Evolutionary conservation across 2,797 vertebrate species (phyloP).

Genomic region (Cossypha polioptera): DNA sequence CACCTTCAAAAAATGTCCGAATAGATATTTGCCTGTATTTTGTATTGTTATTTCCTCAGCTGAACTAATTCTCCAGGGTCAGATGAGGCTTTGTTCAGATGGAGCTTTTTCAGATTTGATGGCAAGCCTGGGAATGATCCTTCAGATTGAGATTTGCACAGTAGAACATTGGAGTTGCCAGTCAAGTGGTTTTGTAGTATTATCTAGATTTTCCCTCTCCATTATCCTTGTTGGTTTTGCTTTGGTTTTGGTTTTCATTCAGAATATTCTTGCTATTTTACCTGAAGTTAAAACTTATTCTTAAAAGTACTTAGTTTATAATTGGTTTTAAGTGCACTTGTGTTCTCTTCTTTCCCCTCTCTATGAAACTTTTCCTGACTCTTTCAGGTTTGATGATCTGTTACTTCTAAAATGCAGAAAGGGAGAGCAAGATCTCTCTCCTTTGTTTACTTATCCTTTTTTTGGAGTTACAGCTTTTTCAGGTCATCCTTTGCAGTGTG

Average conservation of each 20-base stretch:
- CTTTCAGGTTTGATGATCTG: neutral
- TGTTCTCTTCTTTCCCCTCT: fast-evolving
- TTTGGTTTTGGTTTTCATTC: neutral
- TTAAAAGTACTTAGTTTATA: neutral
- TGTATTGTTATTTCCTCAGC: neutral
- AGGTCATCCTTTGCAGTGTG: neutral
- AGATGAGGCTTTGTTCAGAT: constrained; percentile 11
- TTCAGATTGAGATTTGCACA: constrained; percentile 29
- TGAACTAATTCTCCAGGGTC: constrained; percentile 8
- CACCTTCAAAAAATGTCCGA: neutral
- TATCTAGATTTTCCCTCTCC: neutral
- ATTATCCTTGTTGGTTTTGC: neutral
- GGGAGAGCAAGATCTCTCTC: neutral
- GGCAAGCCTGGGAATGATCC: neutral
- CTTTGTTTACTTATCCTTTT: neutral
- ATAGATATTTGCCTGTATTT: neutral
- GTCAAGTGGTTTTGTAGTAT: neutral
- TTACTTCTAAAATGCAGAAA: neutral
- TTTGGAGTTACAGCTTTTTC: neutral
- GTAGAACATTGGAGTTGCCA: neutral
- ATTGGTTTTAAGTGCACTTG: neutral
- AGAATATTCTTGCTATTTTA: neutral
- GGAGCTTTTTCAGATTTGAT: neutral
- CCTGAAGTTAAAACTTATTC: neutral
- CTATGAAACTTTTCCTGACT: neutral